These are phyloP conservation scores for Tethea ocularis DNA, from an alignment of 2,888 invertebrate genomes.

Conservation along the genomic window DNA sequence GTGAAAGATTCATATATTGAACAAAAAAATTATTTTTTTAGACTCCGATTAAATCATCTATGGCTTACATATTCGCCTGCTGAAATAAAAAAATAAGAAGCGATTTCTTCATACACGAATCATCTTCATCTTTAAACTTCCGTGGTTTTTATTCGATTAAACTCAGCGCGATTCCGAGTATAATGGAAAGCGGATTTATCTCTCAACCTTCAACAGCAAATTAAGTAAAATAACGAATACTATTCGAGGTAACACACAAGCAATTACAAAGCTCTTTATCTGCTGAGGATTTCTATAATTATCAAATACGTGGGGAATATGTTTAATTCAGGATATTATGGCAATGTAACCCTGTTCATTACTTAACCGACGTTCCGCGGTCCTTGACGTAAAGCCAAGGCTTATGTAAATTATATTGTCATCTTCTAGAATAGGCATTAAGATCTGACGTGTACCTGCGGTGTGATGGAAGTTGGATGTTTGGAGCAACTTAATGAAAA, in stretches of 20 bases:
- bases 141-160: too few species aligned
- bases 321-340: constrained; percentile 29
- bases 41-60: too few species aligned
- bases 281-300: neutral
- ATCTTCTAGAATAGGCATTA: constrained; percentile 66
- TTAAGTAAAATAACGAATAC: neutral
- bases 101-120: too few species aligned
- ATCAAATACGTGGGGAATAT: neutral
- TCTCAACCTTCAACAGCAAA: too few species aligned
- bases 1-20: too few species aligned
- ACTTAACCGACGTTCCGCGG: constrained; percentile 42
- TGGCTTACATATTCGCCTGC: too few species aligned
- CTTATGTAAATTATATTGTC: constrained; percentile 71
- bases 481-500: neutral
- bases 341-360: constrained; percentile 38
- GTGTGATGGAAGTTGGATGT: constrained; percentile 20
- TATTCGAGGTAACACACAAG: neutral
- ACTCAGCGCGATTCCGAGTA: too few species aligned
- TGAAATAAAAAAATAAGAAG: too few species aligned
- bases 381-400: constrained; percentile 43
- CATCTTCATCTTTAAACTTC: too few species aligned
- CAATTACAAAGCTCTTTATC: neutral
- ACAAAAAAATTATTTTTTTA: too few species aligned
- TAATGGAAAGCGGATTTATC: too few species aligned
- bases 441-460: constrained; percentile 43